Base-by-base conservation (phyloP, 2,888 invertebrate genomes). In the Diachrysia chrysitis region DNA sequence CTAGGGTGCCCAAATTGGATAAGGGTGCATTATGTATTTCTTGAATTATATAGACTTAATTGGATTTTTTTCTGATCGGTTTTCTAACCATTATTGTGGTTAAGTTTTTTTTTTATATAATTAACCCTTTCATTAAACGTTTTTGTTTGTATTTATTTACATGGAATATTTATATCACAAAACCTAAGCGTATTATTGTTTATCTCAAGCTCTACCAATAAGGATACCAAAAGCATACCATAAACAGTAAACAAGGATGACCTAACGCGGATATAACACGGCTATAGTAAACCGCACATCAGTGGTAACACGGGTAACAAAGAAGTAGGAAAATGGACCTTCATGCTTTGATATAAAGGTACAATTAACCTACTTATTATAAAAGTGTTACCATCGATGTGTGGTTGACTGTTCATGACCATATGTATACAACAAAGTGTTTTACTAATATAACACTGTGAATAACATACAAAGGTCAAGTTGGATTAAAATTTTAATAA, bases 351-450 rank as follows among this genome's bases (percentile, higher is more conserved):
- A 6, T 6, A n/a, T 42, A 42, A n/a, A n/a, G n/a, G 42, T 14
- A 7, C 29, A n/a, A n/a, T n/a, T n/a, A n/a, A n/a, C n/a, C n/a
- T n/a, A 7, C 6, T 29, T 29, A 29, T 0, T 29, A 25, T 2
- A 7, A 29, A 29, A 29, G 29, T 5, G 6, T 29, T 25, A 25
- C 25, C 25, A 37, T 37, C 2, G 12, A 14, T 3, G 16, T 37
- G 37, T 37, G 16, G 37, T 37, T 14, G 35, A 14, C 37, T 37
- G 16, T 42, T 23, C 42, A 55, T 17, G 60, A 19, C 78, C 74
- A 63, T 73, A 53, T 55, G 74, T 19, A 48, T 19, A 63, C 42
- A 79, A 69, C 75, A 79, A 78, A 78, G 68, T 42, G 58, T 29
- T 46, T 19, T 6, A 51, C 42, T 17, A 60, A 9, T 9, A 32